Percentiles rank a stretch among this genome's conserved stretches.
Evolutionary conservation across 2,888 invertebrate genomes (phyloP).

Genomic region (Dioctria rufipes): DNA sequence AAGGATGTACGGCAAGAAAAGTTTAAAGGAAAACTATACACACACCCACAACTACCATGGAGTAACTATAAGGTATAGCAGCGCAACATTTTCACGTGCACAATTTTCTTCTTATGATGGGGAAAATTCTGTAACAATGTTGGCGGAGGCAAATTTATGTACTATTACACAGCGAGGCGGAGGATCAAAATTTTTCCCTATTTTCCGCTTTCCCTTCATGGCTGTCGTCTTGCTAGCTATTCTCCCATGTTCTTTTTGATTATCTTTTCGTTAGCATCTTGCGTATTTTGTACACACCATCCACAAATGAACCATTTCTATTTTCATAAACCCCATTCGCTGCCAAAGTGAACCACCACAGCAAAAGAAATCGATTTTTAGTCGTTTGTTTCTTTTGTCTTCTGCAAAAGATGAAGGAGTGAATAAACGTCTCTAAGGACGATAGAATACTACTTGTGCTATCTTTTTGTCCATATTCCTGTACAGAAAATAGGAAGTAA

Average conservation of each 20-base stretch:
- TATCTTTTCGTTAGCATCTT: neutral
- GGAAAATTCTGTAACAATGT: conserved; percentile 25
- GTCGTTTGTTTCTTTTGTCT: neutral
- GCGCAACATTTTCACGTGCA: conserved; percentile 6
- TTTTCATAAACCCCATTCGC: neutral
- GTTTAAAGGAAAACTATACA: neutral
- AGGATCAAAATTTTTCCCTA: neutral
- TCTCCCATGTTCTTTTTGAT: neutral
- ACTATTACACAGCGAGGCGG: neutral
- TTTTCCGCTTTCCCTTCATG: neutral
- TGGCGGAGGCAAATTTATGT: neutral
- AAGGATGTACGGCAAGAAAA: conserved; percentile 20
- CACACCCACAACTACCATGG: neutral
- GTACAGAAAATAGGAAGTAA: neutral
- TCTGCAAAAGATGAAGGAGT: neutral
- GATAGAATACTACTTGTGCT: neutral
- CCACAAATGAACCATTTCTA: neutral
- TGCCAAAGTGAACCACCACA: conserved; percentile 6
- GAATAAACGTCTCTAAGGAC: neutral
- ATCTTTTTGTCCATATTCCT: neutral
- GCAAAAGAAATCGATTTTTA: conserved; percentile 8
- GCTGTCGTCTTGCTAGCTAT: neutral
- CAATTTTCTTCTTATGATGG: neutral
- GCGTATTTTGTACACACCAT: neutral
- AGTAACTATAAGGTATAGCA: neutral